Base-by-base conservation (phyloP, 2,888 invertebrate species). In the Drosophila buzzatii region DNA sequence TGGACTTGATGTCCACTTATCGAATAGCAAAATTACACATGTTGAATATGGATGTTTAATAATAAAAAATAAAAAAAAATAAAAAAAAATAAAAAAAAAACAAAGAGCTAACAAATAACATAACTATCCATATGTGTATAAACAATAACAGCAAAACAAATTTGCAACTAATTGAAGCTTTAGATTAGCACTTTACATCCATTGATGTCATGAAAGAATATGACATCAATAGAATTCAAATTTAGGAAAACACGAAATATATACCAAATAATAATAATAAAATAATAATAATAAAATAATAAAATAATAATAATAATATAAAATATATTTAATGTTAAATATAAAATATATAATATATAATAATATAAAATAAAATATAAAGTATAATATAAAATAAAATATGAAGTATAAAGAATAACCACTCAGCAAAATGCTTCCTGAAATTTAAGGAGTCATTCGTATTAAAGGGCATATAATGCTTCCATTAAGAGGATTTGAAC, bases 401-500 rank as follows among this genome's bases (percentile, higher is more conserved):
- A 23, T 23, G 2, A 45, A 45, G 23, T 45, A 14, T 23, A 23
- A 45, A 23, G 16, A 23, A 23, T 4, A 35, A 35, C 1, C 3
- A 23, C 6, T 31, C 49, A 49, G 18, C 27, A 6, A 27, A 27
- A 27, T 27, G 4, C 42, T 55, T 18, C 7, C 2, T 23, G n/a
- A 9, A 59, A 47, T 39, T 4, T 39, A 23, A 52, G 45, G 60
- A 45, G 56, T 60, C 52, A n/a, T 16, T 5, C 20, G 14, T 49
- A 56, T 41, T n/a, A 57, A 63, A 81, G 57, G 47, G 64, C 62
- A 72, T 72, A 44, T 68, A 76, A 68, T 65, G 61, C 55, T 67
- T 67, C 53, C 76, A 78, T 84, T 82, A 84, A 78, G 78, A 63
- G 75, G 72, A 81, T 87, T 84, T 66, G 18, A 53, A 27, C 44